Percentiles rank a stretch among this genome's conserved stretches.
These are phyloP conservation scores for Heliconius hewitsoni DNA, from an alignment of 1,140 invertebrate genomes.

Conservation along the genomic window DNA sequence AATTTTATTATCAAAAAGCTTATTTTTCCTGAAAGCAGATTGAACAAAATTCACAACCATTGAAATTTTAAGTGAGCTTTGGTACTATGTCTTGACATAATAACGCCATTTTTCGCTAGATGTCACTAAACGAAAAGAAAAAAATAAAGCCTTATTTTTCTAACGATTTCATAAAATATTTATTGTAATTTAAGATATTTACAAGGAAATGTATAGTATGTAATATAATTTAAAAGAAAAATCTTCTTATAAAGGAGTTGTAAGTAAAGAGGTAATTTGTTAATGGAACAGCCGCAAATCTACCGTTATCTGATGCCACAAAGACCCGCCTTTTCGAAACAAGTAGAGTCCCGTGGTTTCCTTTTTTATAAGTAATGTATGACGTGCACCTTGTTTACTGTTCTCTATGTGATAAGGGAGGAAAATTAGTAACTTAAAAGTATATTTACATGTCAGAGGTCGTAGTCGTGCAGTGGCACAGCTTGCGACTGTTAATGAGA, in stretches of 20 bases:
- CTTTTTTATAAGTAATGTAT: constrained; percentile 75
- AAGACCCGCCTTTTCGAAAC: constrained; percentile 70
- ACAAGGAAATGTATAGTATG: background rate
- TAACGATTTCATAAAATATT: background rate
- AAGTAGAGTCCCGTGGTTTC: constrained; percentile 66
- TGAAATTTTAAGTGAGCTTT: background rate
- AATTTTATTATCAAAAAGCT: background rate
- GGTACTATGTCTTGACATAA: constrained; percentile 34
- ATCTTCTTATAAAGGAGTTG: constrained; percentile 21
- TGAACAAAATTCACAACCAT: background rate
- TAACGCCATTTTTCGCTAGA: constrained; percentile 32
- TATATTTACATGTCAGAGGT: no score
- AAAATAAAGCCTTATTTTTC: background rate
- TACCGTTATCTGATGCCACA: constrained; percentile 72
- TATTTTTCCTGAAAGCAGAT: background rate
- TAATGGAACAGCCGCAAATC: constrained; percentile 74
- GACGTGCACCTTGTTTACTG: constrained; percentile 67
- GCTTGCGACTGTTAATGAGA: no score
- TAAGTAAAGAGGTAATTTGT: constrained; percentile 66
- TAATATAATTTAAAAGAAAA: constrained; percentile 4
- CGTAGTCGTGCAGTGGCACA: no score
- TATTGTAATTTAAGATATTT: background rate
- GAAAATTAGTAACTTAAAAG: background rate
- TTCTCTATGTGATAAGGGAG: constrained; percentile 62
- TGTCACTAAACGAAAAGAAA: constrained; percentile 30